Evolutionary conservation across 2,113 vertebrate genomes (phyloP).

Genomic region (Tricholaema leucomelas): DNA sequence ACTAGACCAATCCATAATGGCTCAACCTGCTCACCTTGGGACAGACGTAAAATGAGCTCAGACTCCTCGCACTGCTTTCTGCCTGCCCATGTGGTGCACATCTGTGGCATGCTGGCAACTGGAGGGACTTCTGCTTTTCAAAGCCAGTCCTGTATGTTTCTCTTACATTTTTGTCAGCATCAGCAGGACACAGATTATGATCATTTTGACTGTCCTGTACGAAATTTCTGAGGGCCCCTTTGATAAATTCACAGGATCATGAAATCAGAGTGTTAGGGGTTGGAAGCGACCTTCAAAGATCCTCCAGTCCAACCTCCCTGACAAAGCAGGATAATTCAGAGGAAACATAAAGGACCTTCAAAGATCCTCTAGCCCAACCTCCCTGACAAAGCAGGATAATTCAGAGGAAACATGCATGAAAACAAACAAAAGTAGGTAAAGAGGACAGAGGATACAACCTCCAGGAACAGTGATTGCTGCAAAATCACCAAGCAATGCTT

Average conservation of each 20-base stretch:
- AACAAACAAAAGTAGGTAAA: not conserved
- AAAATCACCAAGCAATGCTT: not conserved
- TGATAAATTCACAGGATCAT: not conserved
- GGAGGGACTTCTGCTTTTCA: conserved; percentile 40
- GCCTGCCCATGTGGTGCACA: conserved; percentile 74
- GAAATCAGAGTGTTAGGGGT: no score
- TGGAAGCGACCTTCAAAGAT: no score
- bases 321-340: not conserved
- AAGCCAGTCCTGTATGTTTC: conserved; percentile 4
- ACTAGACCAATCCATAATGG: not conserved
- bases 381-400: no score
- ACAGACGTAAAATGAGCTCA: conserved; percentile 36
- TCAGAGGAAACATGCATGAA: not conserved
- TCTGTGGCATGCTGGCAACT: conserved; percentile 31
- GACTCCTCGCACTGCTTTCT: conserved; percentile 21
- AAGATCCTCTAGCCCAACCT: no score
- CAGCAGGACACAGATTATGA: not conserved
- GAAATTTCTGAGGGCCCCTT: not conserved
- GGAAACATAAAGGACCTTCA: no score
- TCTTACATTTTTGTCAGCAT: not conserved
- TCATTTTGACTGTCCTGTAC: not conserved
- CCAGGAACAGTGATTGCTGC: not conserved
- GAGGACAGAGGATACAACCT: not conserved
- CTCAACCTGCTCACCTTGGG: conserved; percentile 48
- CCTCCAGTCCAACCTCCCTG: no score